Percentiles rank a stretch among this genome's conserved stretches.
phyloP scores from a whole-genome alignment of 1,140 invertebrate species.

The Macrosteles quadrilineatus region DNA sequence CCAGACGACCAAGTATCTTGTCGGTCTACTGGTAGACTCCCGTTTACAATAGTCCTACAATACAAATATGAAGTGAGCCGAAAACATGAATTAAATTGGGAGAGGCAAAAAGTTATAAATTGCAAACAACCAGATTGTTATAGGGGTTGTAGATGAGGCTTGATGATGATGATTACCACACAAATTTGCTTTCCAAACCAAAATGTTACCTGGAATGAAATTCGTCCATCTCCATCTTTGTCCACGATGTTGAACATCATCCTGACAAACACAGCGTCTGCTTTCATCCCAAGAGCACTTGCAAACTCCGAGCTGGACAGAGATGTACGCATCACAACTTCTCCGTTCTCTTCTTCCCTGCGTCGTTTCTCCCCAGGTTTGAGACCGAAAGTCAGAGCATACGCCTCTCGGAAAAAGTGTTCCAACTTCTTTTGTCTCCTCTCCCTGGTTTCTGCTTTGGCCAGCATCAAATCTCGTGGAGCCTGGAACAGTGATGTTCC shows the following conservation, averaged over 20 bases:
- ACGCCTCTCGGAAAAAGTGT: slow-evolving; percentile 98
- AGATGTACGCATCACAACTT: slow-evolving; percentile 90
- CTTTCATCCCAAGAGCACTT: slow-evolving; percentile 93
- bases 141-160: no score
- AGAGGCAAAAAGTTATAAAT: no score
- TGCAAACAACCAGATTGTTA: no score
- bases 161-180: no score
- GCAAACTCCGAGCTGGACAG: slow-evolving; percentile 96
- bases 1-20: no score
- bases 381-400: slow-evolving; percentile 90
- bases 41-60: no score
- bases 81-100: no score
- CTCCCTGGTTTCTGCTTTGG: slow-evolving; percentile 94
- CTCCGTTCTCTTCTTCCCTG: slow-evolving; percentile 40
- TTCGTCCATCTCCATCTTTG: slow-evolving; percentile 92
- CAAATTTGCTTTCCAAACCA: no score
- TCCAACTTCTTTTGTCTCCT: slow-evolving; percentile 91
- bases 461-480: slow-evolving; percentile 82
- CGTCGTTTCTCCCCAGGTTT: slow-evolving; percentile 61
- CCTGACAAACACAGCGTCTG: slow-evolving; percentile 95
- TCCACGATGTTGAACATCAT: slow-evolving; percentile 99
- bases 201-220: slow-evolving; percentile 81
- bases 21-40: no score
- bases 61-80: no score
- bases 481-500: slow-evolving; percentile 50